A percentile compares a stretch with the other conserved stretches of the same genome.
Conservation (phyloP, 2,888 invertebrate species). For the Meganola albula region DNA sequence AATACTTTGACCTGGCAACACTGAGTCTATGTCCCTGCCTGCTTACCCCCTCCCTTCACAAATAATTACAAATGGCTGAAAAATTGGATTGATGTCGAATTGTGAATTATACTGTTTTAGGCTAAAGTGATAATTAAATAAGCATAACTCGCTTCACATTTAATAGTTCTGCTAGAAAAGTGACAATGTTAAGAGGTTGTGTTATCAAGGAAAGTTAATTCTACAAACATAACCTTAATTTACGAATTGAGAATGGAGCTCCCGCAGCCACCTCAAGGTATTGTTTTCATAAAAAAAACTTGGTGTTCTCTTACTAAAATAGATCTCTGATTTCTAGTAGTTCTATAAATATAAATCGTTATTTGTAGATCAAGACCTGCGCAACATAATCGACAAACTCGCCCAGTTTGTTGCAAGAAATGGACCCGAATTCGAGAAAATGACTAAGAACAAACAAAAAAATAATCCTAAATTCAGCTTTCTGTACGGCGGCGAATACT, state of each 20-base stretch:
- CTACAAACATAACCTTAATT: slow-evolving; percentile 53
- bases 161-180: too few species aligned
- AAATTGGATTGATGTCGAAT: slow-evolving; percentile 22
- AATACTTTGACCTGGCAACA: too few species aligned
- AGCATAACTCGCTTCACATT: too few species aligned
- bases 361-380: slow-evolving; percentile 91
- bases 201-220: slow-evolving; percentile 15
- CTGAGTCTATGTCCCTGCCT: background rate
- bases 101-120: too few species aligned
- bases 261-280: slow-evolving; percentile 81
- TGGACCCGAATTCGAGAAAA: slow-evolving; percentile 99
- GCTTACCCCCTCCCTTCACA: slow-evolving; percentile 4
- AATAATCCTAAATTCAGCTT: slow-evolving; percentile 98
- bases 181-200: slow-evolving; percentile 5
- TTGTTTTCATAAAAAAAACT: too few species aligned
- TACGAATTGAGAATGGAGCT: slow-evolving; percentile 62
- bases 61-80: slow-evolving; percentile 45
- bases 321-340: too few species aligned
- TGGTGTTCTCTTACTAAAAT: too few species aligned
- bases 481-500: slow-evolving; percentile 96
- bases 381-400: slow-evolving; percentile 98
- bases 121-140: too few species aligned
- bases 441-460: slow-evolving; percentile 99
- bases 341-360: slow-evolving; percentile 9
- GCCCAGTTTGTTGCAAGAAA: slow-evolving; percentile 99